Evolutionary conservation across 1,140 invertebrate species (phyloP).

Genomic region (Drosophila sturtevanti): DNA sequence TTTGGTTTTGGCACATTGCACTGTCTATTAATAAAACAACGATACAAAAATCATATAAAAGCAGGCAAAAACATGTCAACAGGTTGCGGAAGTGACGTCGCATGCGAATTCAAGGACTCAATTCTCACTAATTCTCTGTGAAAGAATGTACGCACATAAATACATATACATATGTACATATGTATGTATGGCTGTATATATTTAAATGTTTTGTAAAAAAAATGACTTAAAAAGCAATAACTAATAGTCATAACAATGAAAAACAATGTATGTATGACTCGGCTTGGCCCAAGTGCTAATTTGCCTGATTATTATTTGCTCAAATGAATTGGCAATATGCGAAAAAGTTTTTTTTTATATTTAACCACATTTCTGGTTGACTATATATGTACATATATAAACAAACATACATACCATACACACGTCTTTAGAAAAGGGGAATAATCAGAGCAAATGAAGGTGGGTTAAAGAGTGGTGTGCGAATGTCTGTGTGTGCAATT

Average conservation of each 20-base stretch:
- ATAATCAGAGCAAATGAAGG: neutral
- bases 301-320: slow-evolving; percentile 44
- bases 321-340: slow-evolving; percentile 57
- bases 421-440: neutral
- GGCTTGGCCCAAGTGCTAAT: slow-evolving; percentile 25
- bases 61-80: slow-evolving; percentile 61
- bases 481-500: neutral
- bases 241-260: neutral
- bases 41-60: slow-evolving; percentile 30
- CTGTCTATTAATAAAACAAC: slow-evolving; percentile 66
- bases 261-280: slow-evolving; percentile 1
- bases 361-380: slow-evolving; percentile 46
- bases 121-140: neutral
- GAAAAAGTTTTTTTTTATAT: slow-evolving; percentile 6
- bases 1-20: slow-evolving; percentile 71
- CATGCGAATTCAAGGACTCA: slow-evolving; percentile 49
- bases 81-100: slow-evolving; percentile 74
- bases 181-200: neutral
- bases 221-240: slow-evolving; percentile 15
- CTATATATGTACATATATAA: neutral
- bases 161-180: neutral
- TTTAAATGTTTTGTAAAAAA: neutral
- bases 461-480: neutral
- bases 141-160: neutral
- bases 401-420: slow-evolving; percentile 6